Evolutionary conservation across 2,888 invertebrate species (phyloP).

Genomic region (Bombylius major): DNA sequence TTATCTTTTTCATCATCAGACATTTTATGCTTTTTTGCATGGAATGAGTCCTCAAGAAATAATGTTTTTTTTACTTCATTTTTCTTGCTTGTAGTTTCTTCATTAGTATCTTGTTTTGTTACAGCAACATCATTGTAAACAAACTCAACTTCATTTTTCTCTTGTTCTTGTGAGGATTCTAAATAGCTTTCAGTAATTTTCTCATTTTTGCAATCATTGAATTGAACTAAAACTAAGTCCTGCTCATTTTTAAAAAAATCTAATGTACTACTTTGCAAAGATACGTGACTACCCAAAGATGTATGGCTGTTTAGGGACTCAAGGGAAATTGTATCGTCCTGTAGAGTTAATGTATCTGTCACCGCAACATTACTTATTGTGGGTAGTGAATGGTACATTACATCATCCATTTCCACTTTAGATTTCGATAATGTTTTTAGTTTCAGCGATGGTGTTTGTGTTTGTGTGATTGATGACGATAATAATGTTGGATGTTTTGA

Average conservation of each 20-base stretch:
- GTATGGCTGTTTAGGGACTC: conserved; percentile 31
- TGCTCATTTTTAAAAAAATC: conserved; percentile 17
- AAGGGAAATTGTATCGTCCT: conserved; percentile 28
- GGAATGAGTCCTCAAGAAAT: too few species aligned
- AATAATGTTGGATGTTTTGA: conserved; percentile 26
- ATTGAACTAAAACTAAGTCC: conserved; percentile 14
- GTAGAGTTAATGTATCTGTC: conserved; percentile 6
- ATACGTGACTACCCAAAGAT: conserved; percentile 19
- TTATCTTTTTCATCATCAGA: too few species aligned
- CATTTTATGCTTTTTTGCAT: too few species aligned
- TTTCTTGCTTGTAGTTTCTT: too few species aligned
- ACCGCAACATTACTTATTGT: conserved; percentile 16
- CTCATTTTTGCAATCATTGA: conserved; percentile 7
- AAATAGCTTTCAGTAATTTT: conserved; percentile 2
- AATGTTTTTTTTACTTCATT: too few species aligned
- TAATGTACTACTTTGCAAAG: conserved; percentile 11
- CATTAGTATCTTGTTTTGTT: conserved; percentile 12
- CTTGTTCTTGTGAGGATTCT: neutral
- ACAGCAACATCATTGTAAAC: neutral
- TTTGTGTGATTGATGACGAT: conserved; percentile 11
- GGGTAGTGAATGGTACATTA: conserved; percentile 15
- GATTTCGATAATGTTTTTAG: conserved; percentile 13
- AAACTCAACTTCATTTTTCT: neutral
- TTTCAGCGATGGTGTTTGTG: conserved; percentile 4
- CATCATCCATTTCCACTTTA: conserved; percentile 14